Percentiles rank a stretch among this genome's conserved stretches.
Conservation (phyloP, 2,113 vertebrate species). For the Hipposideros armiger region DNA sequence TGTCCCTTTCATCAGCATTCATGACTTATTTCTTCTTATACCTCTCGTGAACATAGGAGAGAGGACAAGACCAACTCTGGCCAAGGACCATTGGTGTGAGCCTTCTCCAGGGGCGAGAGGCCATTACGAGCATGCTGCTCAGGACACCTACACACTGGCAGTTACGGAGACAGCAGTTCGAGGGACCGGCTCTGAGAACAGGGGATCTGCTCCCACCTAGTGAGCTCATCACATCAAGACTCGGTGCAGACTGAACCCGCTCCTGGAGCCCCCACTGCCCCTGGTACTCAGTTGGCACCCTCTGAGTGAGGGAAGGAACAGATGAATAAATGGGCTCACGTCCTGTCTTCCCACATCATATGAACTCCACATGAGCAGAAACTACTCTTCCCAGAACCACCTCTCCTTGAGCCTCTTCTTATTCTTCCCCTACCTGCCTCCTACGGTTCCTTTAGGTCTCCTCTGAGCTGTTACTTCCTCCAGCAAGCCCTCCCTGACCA, state of each 20-base stretch:
- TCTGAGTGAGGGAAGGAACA: background rate
- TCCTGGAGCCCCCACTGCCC: background rate
- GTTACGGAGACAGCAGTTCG: background rate
- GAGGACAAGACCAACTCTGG: background rate
- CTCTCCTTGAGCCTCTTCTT: background rate
- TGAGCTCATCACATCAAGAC: background rate
- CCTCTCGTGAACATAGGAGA: fast-evolving
- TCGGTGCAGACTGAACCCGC: fast-evolving
- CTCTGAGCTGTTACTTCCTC: background rate
- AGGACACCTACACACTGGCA: background rate
- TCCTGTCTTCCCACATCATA: background rate
- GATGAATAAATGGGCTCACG: fast-evolving
- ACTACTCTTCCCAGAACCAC: background rate
- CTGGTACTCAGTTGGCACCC: background rate
- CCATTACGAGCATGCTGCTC: fast-evolving
- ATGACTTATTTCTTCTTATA: background rate
- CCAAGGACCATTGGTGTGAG: too few relatives aligned
- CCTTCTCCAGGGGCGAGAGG: background rate
- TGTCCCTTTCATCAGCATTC: background rate
- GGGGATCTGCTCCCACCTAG: background rate
- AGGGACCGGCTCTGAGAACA: background rate
- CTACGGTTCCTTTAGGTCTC: background rate
- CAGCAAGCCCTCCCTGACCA: background rate
- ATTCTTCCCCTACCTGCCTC: background rate
- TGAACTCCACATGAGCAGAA: background rate